Evolutionary conservation across 1,140 invertebrate species (phyloP).

Genomic region (Trachymyrmex cornetzi): DNA sequence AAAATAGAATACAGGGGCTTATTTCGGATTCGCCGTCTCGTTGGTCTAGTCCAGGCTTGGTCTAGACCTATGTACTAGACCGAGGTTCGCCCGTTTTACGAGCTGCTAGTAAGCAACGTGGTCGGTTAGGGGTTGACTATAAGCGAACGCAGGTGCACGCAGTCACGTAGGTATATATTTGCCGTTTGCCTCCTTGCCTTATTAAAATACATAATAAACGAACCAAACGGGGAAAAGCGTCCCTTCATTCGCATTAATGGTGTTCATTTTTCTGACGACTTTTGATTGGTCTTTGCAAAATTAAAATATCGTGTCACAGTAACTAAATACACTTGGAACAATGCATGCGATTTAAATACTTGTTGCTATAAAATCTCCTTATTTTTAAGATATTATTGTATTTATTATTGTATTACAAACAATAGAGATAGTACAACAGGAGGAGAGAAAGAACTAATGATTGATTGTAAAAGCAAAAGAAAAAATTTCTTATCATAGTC

Average conservation of each 20-base stretch:
- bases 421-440: neutral
- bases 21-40: slow-evolving; percentile 83
- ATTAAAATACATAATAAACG: slow-evolving; percentile 68
- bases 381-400: neutral
- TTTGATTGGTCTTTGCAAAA: neutral
- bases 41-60: slow-evolving; percentile 82
- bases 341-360: neutral
- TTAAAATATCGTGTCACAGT: neutral
- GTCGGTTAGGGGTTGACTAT: slow-evolving; percentile 62
- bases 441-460: neutral
- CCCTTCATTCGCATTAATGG: neutral
- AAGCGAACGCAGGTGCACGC: slow-evolving; percentile 66
- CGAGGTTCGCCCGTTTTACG: slow-evolving; percentile 77
- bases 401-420: neutral
- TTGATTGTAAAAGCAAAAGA: neutral
- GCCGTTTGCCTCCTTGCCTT: slow-evolving; percentile 55
- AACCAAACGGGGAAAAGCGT: neutral
- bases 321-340: slow-evolving; percentile 19
- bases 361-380: neutral
- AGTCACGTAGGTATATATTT: slow-evolving; percentile 63
- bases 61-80: slow-evolving; percentile 83
- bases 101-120: slow-evolving; percentile 73
- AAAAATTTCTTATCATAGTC: neutral
- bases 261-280: neutral
- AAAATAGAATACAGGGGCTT: slow-evolving; percentile 82